Evolutionary conservation across 2,113 vertebrate genomes (phyloP), one percentile per base, ranked within the genome.

Genomic region (Procavia capensis): DNA sequence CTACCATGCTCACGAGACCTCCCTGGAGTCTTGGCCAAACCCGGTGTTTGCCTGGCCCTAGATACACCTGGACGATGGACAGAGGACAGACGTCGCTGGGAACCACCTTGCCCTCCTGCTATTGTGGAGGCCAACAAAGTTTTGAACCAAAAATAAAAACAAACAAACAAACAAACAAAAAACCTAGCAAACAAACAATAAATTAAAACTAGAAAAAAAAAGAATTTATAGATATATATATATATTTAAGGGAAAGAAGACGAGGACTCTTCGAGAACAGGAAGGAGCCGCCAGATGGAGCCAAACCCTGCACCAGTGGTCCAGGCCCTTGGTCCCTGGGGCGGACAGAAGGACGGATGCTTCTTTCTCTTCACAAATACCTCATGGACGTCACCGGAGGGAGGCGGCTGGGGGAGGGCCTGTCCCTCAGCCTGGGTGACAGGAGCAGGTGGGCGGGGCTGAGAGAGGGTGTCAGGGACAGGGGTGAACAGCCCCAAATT

Each of bases 281-380:
- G 96, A 92, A 94, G 96, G 96, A 97, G 84, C 96, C 85, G 88
- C 63, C 8, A 85, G 82, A 85, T 19, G 92, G 95, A 97, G 88
- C 97, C 96, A 96, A 95, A 96, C 96, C 94, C 96, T 94, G 96
- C 91, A 57, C 90, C 89, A 14, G 74, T 57, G 94, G 95, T 74
- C 84, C 91, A 88, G 97, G 95, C 87, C 94, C 85, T 96, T 95
- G 95, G 94, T 96, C 89, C 91, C 93, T 91, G 2, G 80, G 66
- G 79, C 91, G 36, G 95, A 88, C 74, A 57, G 95, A 97, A 95
- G 92, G 97, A 96, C 31, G 72, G 95, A 97, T 36, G 92, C 92
- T 98, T 98, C 98, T 98, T 98, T 98, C 98, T 98, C 98, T 98
- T 98, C 97, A 97, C 92, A 98, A 98, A 98, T 98, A 98, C 98